Conservation (phyloP, 2,113 vertebrate genomes). For the Pollachius pollachius region DNA sequence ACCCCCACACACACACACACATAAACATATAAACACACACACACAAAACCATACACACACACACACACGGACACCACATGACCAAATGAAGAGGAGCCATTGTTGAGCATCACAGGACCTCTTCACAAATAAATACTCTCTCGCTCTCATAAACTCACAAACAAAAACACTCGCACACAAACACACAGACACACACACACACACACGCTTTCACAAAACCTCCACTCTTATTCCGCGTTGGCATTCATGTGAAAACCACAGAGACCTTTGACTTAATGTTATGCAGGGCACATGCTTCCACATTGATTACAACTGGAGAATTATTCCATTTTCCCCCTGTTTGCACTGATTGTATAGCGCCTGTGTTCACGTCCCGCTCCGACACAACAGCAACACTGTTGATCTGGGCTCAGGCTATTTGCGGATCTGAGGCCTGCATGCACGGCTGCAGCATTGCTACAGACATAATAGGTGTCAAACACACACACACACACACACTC, state of each 20-base stretch:
- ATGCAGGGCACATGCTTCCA: slow-evolving; percentile 56
- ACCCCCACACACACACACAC: slow-evolving; percentile 12
- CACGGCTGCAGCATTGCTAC: background rate
- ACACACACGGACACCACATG: slow-evolving; percentile 54
- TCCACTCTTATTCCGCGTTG: slow-evolving; percentile 47
- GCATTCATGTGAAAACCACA: slow-evolving; percentile 48
- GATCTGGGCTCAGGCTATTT: slow-evolving; percentile 15
- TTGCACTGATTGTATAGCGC: slow-evolving; percentile 16
- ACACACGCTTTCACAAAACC: slow-evolving; percentile 17
- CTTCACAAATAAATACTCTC: slow-evolving; percentile 17
- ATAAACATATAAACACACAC: slow-evolving; percentile 5
- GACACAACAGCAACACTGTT: slow-evolving; percentile 45
- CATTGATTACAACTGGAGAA: slow-evolving; percentile 48
- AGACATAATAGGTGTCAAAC: background rate
- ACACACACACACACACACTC: too few relatives aligned
- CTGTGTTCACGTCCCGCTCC: slow-evolving; percentile 45
- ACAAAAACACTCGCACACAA: slow-evolving; percentile 2
- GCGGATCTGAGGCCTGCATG: slow-evolving; percentile 29
- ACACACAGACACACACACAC: slow-evolving; percentile 34
- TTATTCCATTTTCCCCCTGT: slow-evolving; percentile 39
- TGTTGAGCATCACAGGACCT: slow-evolving; percentile 71
- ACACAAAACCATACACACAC: slow-evolving; percentile 16
- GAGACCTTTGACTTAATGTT: slow-evolving; percentile 62
- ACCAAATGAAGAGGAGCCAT: slow-evolving; percentile 73
- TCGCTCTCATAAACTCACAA: background rate